phyloP scores from a whole-genome alignment of 2,888 invertebrate genomes.

The Taphrorychus bicolor region DNA sequence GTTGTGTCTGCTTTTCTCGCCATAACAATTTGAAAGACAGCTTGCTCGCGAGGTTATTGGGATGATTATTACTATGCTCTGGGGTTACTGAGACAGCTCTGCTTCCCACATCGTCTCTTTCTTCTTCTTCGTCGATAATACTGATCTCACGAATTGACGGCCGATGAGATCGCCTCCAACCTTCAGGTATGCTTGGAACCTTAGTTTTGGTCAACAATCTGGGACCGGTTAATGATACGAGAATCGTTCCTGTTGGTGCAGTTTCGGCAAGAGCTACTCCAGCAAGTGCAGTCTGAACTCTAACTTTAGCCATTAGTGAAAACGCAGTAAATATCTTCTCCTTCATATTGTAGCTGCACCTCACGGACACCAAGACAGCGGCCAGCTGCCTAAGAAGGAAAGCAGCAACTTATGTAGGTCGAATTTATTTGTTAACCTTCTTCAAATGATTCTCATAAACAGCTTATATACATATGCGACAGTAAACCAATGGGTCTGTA shows the following conservation, averaged over 20 bases:
- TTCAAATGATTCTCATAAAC: too few relatives aligned
- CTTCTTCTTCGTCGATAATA: constrained; percentile 84
- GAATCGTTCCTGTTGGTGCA: constrained; percentile 82
- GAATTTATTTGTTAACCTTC: too few relatives aligned
- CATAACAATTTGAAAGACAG: too few relatives aligned
- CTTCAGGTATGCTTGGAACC: constrained; percentile 67
- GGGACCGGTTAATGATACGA: constrained; percentile 81
- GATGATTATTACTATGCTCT: neutral
- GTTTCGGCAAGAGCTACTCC: constrained; percentile 77
- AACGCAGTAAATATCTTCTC: constrained; percentile 92
- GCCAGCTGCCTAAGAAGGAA: constrained; percentile 70
- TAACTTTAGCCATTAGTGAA: constrained; percentile 96
- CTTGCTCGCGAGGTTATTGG: too few relatives aligned
- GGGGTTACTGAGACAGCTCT: constrained; percentile 16
- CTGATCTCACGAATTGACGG: constrained; percentile 83
- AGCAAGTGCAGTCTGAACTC: constrained; percentile 92
- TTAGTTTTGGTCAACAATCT: constrained; percentile 79
- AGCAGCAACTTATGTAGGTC: constrained; percentile 67
- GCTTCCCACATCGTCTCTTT: constrained; percentile 58
- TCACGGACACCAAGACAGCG: constrained; percentile 74
- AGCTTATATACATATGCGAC: too few relatives aligned
- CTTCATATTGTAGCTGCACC: constrained; percentile 82
- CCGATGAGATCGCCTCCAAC: constrained; percentile 81
- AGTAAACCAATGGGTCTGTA: too few relatives aligned
- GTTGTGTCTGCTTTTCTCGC: too few relatives aligned